Percentiles rank a stretch among this genome's conserved stretches.
These are phyloP conservation scores for Ephestia elutella DNA, from an alignment of 1,140 invertebrate species.

Conservation along the genomic window DNA sequence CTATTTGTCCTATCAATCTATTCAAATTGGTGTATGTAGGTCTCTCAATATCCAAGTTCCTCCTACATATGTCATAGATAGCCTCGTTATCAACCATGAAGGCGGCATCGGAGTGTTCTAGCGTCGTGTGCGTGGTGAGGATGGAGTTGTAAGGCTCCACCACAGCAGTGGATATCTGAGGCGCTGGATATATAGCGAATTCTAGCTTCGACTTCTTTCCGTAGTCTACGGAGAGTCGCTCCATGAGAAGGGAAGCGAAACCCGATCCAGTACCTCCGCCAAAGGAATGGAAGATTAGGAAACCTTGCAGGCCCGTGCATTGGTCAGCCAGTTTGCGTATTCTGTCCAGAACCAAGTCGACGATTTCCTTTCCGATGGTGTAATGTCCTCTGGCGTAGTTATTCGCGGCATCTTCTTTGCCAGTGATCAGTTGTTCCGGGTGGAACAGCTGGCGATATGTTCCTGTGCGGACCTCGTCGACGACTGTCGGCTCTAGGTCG, in stretches of 20 bases:
- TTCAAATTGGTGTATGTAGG: slow-evolving; percentile 88
- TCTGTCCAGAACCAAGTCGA: slow-evolving; percentile 85
- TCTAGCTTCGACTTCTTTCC: slow-evolving; percentile 93
- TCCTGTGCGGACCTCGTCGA: slow-evolving; percentile 85
- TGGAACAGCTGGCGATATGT: slow-evolving; percentile 89
- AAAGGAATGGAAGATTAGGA: slow-evolving; percentile 92
- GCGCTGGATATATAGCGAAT: slow-evolving; percentile 93
- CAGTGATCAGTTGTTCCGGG: slow-evolving; percentile 87
- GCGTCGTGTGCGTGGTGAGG: slow-evolving; percentile 85
- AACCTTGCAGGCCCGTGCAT: slow-evolving; percentile 90
- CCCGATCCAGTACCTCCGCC: slow-evolving; percentile 92
- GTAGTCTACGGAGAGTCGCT: slow-evolving; percentile 90
- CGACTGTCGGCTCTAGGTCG: slow-evolving; percentile 91
- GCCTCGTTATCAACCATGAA: slow-evolving; percentile 89
- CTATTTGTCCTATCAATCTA: slow-evolving; percentile 88
- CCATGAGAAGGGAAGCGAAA: slow-evolving; percentile 91
- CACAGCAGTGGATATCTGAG: slow-evolving; percentile 91
- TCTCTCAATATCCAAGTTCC: slow-evolving; percentile 90
- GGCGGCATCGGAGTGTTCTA: slow-evolving; percentile 90
- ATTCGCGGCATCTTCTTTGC: slow-evolving; percentile 90
- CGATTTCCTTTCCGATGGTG: slow-evolving; percentile 90
- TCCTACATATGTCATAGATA: slow-evolving; percentile 92
- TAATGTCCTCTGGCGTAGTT: slow-evolving; percentile 91
- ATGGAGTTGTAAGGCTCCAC: slow-evolving; percentile 94
- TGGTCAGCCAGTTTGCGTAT: slow-evolving; percentile 89